Evolutionary conservation across 2,888 invertebrate genomes (phyloP).

Genomic region (Epirrhoe alternata): DNA sequence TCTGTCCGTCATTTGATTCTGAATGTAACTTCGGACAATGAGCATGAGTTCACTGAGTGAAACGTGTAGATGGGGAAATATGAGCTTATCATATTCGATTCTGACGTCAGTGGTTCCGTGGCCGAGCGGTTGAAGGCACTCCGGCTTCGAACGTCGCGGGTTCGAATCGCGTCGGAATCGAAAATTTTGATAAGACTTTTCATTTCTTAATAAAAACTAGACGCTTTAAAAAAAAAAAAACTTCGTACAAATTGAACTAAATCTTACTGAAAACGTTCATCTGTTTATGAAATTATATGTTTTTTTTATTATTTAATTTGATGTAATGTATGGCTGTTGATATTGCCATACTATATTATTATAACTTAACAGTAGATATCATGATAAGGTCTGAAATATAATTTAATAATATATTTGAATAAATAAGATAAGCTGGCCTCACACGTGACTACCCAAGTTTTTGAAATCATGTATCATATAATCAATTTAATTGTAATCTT

Average conservation of each 20-base stretch:
- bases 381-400: not conserved
- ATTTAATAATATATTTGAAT: slow-evolving; percentile 2
- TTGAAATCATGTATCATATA: not conserved
- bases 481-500: slow-evolving; percentile 23
- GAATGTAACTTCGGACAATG: too few species aligned
- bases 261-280: not conserved
- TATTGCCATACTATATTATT: not conserved
- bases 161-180: too few species aligned
- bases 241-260: not conserved
- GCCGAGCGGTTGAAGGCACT: too few species aligned
- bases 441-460: not conserved
- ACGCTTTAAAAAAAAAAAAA: not conserved
- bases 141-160: too few species aligned
- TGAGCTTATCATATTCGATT: too few species aligned
- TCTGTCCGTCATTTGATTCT: too few species aligned
- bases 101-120: too few species aligned
- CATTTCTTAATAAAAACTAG: too few species aligned
- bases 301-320: not conserved
- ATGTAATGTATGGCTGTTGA: not conserved
- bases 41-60: too few species aligned
- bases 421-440: not conserved
- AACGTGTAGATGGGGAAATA: too few species aligned
- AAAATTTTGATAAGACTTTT: too few species aligned
- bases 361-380: not conserved
- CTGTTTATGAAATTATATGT: not conserved